Base-by-base conservation (phyloP, 2,888 invertebrate species). In the Pegoplata infirma region DNA sequence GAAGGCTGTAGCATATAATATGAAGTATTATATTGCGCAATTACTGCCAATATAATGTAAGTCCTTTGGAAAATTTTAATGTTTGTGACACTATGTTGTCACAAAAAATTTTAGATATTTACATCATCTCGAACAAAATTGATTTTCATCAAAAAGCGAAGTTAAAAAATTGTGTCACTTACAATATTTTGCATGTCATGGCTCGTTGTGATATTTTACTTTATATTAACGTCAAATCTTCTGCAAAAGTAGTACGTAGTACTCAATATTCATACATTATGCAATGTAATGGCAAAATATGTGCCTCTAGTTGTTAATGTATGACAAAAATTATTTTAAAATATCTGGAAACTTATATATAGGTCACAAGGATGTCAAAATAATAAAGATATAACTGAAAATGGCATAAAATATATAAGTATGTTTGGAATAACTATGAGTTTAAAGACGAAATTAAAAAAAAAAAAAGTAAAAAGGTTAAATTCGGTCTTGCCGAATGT, bases 181-280 rank as follows among this genome's bases (percentile, higher is more conserved):
- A n/a, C n/a, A n/a, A n/a, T n/a, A n/a, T n/a, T n/a, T n/a, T n/a
- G n/a, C n/a, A n/a, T n/a, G n/a, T n/a, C n/a, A n/a, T n/a, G n/a
- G n/a, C n/a, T n/a, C n/a, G n/a, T n/a, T 36, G 17, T 73, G 40
- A 56, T 64, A 40, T 73, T 64, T 58, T 25, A 64, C 64, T 73
- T 73, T 49, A 58, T 12, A 66, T 66, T 51, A 66, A 59, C 66
- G 66, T 67, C 66, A 74, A 66, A 74, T 74, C 58, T 59, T 2
- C 16, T 21, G 53, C 59, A 46, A 53, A 74, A 59, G 56, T 64
- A 56, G 64, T 64, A 66, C 40, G 6, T 66, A n/a, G n/a, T n/a
- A 58, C 32, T 66, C 66, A 74, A 67, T 74, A 74, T 66, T 44
- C 46, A 73, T 77, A 40, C 61, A 61, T 68, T 53, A 73, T 73